phyloP scores from a whole-genome alignment of 1,140 invertebrate genomes.

The Pseudomyrmex gracilis region DNA sequence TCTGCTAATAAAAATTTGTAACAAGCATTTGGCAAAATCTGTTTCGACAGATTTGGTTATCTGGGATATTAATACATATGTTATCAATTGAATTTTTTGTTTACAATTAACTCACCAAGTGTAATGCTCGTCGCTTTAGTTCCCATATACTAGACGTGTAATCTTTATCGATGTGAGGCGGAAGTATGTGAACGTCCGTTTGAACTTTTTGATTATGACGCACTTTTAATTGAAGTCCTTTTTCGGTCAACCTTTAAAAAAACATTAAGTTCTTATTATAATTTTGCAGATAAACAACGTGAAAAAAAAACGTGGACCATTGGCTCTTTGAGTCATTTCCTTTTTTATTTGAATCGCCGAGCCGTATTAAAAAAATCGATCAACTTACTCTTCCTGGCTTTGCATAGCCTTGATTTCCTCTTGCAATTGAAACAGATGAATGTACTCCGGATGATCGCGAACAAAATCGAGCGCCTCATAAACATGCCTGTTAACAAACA shows the following conservation, averaged over 20 bases:
- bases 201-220: conserved; percentile 88
- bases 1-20: too few relatives aligned
- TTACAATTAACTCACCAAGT: conserved; percentile 86
- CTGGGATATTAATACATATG: too few relatives aligned
- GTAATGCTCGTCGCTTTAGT: conserved; percentile 88
- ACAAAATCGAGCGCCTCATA: conserved; percentile 86
- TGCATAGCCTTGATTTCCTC: conserved; percentile 85
- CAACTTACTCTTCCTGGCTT: conserved; percentile 76
- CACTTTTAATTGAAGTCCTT: conserved; percentile 62
- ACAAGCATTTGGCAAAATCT: too few relatives aligned
- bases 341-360: too few relatives aligned
- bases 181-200: conserved; percentile 89
- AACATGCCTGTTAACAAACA: conserved; percentile 83
- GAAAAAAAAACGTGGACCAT: conserved; percentile 30
- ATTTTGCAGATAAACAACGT: conserved; percentile 32
- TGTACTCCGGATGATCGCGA: conserved; percentile 86
- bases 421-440: conserved; percentile 87
- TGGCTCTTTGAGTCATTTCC: too few relatives aligned
- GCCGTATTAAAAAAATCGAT: conserved; percentile 30
- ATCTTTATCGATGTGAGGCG: conserved; percentile 87
- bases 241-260: conserved; percentile 63
- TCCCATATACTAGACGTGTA: conserved; percentile 94
- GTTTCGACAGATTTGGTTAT: too few relatives aligned
- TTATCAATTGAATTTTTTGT: not conserved
- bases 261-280: conserved; percentile 25